phyloP scores from a whole-genome alignment of 1,140 invertebrate genomes.

The Eueides isabella region DNA sequence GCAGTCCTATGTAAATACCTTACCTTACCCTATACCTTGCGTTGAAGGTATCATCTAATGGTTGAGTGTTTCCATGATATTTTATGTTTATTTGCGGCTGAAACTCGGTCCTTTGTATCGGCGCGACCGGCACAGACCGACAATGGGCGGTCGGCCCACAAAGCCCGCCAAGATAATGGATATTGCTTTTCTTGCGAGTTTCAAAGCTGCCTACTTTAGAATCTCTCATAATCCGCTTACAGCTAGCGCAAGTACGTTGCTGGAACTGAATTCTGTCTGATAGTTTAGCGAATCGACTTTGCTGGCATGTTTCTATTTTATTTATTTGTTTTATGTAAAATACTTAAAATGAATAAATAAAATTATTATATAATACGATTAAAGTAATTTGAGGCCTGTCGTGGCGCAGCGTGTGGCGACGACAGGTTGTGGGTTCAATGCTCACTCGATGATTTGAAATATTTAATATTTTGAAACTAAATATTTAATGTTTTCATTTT shows the following conservation, averaged over 20 bases:
- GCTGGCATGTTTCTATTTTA: background rate
- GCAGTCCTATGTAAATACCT: constrained; percentile 15
- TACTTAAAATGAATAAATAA: too few relatives aligned
- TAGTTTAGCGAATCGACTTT: constrained; percentile 24
- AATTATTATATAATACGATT: too few relatives aligned
- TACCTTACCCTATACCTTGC: too few relatives aligned
- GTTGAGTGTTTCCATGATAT: constrained; percentile 24
- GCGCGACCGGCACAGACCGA: constrained; percentile 46
- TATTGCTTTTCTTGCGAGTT: constrained; percentile 79
- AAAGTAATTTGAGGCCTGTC: too few relatives aligned
- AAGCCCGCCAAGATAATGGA: constrained; percentile 75
- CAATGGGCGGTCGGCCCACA: constrained; percentile 65
- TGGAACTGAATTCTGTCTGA: constrained; percentile 40
- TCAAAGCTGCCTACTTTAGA: constrained; percentile 73
- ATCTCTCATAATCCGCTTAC: constrained; percentile 78
- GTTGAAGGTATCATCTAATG: constrained; percentile 10
- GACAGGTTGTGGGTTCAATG: too few relatives aligned
- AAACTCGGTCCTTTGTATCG: constrained; percentile 23
- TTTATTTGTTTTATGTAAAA: background rate
- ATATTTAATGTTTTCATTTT: too few relatives aligned
- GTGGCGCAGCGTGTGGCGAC: too few relatives aligned
- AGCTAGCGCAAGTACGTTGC: constrained; percentile 65
- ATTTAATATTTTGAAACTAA: too few relatives aligned
- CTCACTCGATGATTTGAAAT: too few relatives aligned
- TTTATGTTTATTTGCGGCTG: constrained; percentile 30